Evolutionary conservation across 2,797 vertebrate species (phyloP), one percentile per base, ranked within the genome.

Genomic region (Sebastes oblongus): DNA sequence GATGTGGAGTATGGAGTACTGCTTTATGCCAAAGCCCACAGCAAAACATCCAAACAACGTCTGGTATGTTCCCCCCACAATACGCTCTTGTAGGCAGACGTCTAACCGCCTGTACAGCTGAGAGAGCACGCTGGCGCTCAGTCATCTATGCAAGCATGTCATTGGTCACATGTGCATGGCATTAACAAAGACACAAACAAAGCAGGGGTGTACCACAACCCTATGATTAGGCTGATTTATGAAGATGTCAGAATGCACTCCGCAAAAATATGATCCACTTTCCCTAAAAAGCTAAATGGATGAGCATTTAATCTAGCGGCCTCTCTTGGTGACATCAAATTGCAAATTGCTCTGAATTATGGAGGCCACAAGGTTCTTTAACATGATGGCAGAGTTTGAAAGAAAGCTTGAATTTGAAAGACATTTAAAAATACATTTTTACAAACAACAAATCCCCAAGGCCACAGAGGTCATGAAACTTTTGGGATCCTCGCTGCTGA

Each of bases 171-270:
- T 93, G 84, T 92, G 89, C 86, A 77, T 81, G 89, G 85, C 82
- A 94, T 94, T 92, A 92, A 84, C 88, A 92, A 83, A 87, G 88
- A 91, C 89, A 86, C 87, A 94, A 93, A 93, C 91, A 90, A 90
- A 91, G 82, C 91, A 77, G 80, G 83, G 84, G 88, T 92, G 78
- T 62, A 93, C 92, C 90, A 75, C 91, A 91, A 91, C 59, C 86
- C 82, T 87, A 62, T 91, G 86, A 91, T 93, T 93, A 87, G 60
- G 39, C 79, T 89, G 88, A 95, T 94, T 93, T 93, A 93, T 92
- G 83, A 90, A 90, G 79, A 93, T 85, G 89, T 93, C 88, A 85
- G 69, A 87, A 80, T 65, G 84, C 71, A 80, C 70, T 77, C 79
- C 54, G 50, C 71, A 66, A 88, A 92, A 89, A 81, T 81, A 92